Base-by-base conservation (phyloP, 2,888 invertebrate species). In the Sphaeridia pumilis region DNA sequence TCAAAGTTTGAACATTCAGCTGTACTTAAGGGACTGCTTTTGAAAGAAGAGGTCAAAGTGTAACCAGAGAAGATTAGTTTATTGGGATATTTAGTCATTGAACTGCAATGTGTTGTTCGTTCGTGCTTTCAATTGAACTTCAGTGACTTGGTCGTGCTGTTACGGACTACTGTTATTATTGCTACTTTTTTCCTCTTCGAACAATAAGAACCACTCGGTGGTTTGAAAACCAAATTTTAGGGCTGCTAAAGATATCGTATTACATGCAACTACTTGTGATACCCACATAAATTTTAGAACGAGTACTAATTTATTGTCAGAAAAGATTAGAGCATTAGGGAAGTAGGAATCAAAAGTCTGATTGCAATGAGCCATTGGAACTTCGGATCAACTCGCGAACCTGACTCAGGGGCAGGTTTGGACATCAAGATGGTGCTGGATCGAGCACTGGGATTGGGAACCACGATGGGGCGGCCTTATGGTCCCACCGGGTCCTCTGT, bases 381-480 rank as follows among this genome's bases (percentile, higher is more conserved):
- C 41, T 52, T 52, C 34, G 52, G 52, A 36, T 52, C 52, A 46
- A 52, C 46, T 22, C 46, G 52, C 38, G 52, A 52, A 46, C 36
- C 51, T 34, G 52, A 52, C 46, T 44, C 42, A 7, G 35, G 34
- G 35, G 43, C 49, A 24, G 46, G 46, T n/a, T 44, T 60, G 17
- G 64, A 64, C 57, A 57, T 64, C 42, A 64, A 64, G 25, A 58
- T 58, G 12, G 53, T 64, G 49, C 58, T 64, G 44, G 61, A 59
- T 54, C 61, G 60, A 55, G 61, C 58, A 10, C 55, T 61, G 47
- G n/a, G n/a, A n/a, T n/a, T n/a, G n/a, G n/a, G n/a, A n/a, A n/a
- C n/a, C n/a, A n/a, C n/a, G n/a, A n/a, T n/a, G n/a, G 60, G 60
- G 21, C 54, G 59, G 17, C 41, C 51, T 12, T 36, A 45, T 12